These are phyloP conservation scores for Squalus acanthias DNA, from an alignment of 2,797 vertebrate species.

Conservation along the genomic window DNA sequence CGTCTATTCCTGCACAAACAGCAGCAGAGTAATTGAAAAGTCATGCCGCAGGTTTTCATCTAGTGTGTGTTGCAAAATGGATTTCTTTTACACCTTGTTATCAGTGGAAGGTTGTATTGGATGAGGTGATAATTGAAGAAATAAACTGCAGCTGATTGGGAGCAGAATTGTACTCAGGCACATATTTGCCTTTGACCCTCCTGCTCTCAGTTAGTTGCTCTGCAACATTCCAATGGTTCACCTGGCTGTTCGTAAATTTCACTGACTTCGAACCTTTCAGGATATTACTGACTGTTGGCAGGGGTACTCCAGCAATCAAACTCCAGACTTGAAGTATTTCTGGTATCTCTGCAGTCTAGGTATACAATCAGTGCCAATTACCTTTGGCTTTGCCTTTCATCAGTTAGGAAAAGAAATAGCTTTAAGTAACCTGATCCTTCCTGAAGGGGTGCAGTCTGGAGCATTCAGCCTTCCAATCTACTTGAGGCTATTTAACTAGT, in stretches of 20 bases:
- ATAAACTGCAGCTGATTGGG: background rate
- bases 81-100: background rate
- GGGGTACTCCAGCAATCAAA: background rate
- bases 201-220: background rate
- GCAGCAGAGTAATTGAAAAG: background rate
- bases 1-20: background rate
- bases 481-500: background rate
- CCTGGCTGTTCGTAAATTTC: slow-evolving; percentile 1
- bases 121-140: background rate
- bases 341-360: slow-evolving; percentile 1
- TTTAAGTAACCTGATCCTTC: slow-evolving; percentile 30
- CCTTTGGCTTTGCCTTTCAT: slow-evolving; percentile 31
- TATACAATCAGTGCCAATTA: slow-evolving; percentile 25
- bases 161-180: background rate
- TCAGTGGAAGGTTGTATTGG: background rate
- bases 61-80: background rate
- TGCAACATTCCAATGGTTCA: background rate
- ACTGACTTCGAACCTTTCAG: slow-evolving; percentile 9
- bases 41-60: background rate
- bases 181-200: background rate
- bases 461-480: background rate
- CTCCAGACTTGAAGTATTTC: slow-evolving; percentile 5
- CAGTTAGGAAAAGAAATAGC: slow-evolving; percentile 18
- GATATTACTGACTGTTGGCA: background rate
- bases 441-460: background rate